Percentiles rank a stretch among this genome's conserved stretches.
Conservation (phyloP, 2,113 vertebrate genomes). For the Steatornis caripensis region DNA sequence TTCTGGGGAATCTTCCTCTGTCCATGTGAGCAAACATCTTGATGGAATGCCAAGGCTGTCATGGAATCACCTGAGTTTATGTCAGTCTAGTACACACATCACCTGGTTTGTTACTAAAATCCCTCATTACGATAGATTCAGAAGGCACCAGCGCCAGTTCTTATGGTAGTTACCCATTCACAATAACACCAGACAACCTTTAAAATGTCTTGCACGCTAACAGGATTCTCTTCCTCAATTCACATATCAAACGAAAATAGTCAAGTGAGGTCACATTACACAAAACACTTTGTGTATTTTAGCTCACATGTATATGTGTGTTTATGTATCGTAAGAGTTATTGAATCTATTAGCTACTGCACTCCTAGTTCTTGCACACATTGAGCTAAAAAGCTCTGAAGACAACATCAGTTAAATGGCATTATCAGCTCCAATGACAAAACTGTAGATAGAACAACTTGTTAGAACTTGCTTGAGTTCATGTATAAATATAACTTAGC, state of each 20-base stretch:
- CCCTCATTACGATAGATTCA: not conserved
- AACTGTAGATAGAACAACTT: not conserved
- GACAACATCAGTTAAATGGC: not conserved
- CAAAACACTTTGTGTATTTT: not conserved
- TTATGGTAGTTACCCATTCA: not conserved
- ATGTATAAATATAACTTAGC: not conserved
- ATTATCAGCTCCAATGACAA: not conserved
- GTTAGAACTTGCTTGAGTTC: not conserved
- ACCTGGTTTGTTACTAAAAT: not conserved
- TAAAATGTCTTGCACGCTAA: not conserved
- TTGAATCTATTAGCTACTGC: accelerated
- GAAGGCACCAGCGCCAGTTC: not conserved
- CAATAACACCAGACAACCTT: not conserved
- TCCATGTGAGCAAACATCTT: accelerated
- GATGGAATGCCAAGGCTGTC: not conserved
- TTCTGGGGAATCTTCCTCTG: not conserved
- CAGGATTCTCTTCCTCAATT: not conserved
- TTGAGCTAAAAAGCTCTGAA: not conserved
- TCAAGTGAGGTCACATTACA: not conserved
- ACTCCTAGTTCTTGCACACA: not conserved
- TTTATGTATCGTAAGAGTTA: not conserved
- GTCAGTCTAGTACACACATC: not conserved
- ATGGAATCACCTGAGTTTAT: not conserved
- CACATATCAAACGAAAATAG: not conserved
- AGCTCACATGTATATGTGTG: accelerated